Conservation (phyloP, 2,797 vertebrate species). For the Prunella strophiata region DNA sequence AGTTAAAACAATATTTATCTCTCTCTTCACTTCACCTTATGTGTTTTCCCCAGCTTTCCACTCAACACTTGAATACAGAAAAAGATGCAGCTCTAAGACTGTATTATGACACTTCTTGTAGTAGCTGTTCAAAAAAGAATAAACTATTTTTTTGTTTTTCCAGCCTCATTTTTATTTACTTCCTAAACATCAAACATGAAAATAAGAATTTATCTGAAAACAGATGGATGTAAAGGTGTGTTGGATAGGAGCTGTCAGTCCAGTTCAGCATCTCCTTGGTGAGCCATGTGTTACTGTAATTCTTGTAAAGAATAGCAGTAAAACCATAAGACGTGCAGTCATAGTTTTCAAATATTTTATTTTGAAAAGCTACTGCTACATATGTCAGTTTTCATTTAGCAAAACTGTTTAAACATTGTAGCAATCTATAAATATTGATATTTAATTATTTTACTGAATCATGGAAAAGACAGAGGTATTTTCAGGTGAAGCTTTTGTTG, state of each 20-base stretch:
- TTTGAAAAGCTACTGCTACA: not conserved
- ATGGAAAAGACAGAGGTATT: not conserved
- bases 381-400: not conserved
- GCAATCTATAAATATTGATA: not conserved
- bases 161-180: not conserved
- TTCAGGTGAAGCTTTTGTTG: not conserved
- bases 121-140: not conserved
- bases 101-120: not conserved
- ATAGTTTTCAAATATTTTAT: constrained; percentile 32
- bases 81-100: not conserved
- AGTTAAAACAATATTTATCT: not conserved
- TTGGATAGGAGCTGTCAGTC: not conserved
- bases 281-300: not conserved
- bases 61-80: not conserved
- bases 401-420: not conserved
- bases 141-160: not conserved
- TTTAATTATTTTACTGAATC: not conserved
- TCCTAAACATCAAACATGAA: not conserved
- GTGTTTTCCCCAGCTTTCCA: not conserved
- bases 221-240: constrained; percentile 29
- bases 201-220: constrained; percentile 8
- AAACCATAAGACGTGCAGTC: not conserved
- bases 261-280: not conserved
- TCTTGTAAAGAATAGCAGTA: not conserved
- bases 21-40: not conserved